A percentile compares a stretch with the other conserved stretches of the same genome.
These are phyloP conservation scores for Gymnorhina tibicen DNA, from an alignment of 2,113 vertebrate genomes.

Conservation along the genomic window DNA sequence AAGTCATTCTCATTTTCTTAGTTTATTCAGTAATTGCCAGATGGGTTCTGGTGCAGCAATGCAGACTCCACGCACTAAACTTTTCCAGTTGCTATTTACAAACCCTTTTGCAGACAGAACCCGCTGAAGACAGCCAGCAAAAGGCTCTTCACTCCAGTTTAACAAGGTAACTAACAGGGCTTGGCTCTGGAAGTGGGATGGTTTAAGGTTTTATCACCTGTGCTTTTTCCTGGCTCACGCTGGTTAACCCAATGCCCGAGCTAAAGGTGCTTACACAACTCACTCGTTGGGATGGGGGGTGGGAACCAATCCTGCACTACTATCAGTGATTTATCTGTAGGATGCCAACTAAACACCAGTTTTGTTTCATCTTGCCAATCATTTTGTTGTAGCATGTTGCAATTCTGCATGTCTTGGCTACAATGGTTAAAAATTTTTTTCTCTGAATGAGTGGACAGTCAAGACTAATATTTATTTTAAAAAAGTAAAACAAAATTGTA, in stretches of 20 bases:
- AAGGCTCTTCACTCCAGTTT: conserved; percentile 17
- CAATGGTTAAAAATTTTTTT: conserved; percentile 75
- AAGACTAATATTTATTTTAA: conserved; percentile 98
- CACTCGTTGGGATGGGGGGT: background rate
- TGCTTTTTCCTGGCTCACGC: background rate
- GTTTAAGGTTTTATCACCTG: background rate
- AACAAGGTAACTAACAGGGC: background rate
- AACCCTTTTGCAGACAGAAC: background rate
- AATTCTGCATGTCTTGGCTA: conserved; percentile 83
- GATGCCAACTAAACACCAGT: conserved; percentile 60
- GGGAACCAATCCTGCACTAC: conserved; percentile 21
- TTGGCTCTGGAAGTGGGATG: background rate
- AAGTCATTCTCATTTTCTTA: conserved; percentile 31
- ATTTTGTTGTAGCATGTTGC: conserved; percentile 79
- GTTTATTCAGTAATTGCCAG: conserved; percentile 51
- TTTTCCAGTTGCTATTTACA: conserved; percentile 33
- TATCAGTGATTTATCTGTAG: background rate
- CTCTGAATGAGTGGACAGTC: conserved; percentile 76
- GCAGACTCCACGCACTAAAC: conserved; percentile 7
- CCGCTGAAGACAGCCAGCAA: background rate
- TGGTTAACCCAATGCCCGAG: background rate
- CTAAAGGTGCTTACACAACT: conserved; percentile 58
- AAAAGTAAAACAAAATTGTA: conserved; percentile 83
- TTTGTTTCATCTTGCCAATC: conserved; percentile 69
- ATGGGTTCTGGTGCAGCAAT: conserved; percentile 33